Evolutionary conservation across 2,113 vertebrate species (phyloP), one percentile per base, ranked within the genome.

Genomic region (Lamprologus ornatipinnis): DNA sequence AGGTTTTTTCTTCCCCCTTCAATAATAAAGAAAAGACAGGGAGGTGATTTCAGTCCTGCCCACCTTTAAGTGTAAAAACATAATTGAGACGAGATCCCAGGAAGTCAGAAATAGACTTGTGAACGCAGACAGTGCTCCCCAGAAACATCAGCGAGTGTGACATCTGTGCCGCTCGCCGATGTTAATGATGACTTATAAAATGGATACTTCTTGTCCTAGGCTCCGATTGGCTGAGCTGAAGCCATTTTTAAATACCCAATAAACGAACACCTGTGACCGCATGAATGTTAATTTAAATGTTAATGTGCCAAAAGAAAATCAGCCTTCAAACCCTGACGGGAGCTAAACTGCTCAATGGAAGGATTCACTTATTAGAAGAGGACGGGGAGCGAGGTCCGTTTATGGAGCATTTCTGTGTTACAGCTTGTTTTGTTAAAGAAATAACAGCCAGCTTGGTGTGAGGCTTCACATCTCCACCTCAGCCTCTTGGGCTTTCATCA

Each of bases 271-370:
- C 92, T 93, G 94, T 78, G 89, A 78, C 84, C 14, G 14, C 85
- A 54, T 87, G 47, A 84, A 68, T 80, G 87, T 85, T 95, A 28
- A 93, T 93, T 93, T 92, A 90, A 92, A 94, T 91, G 87, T 91
- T 88, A 92, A 93, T 87, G 78, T 17, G 5, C 54, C 83, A 82
- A 85, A 78, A 28, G 81, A 80, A 81, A 10, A 88, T 55, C 42
- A 19, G 6, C 3, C 21, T 81, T 42, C 6, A n/a, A 35, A 23
- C 11, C 7, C 35, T 28, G 63, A 84, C 11, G 4, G 26, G 47
- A 63, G 88, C 85, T 33, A 9, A 84, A 65, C 11, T n/a, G 75
- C 83, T 82, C 6, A 10, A 58, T 84, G 82, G 65, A 81, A 70
- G 84, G 84, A 85, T 53, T 82, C 21, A n/a, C n/a, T 82, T 60